Evolutionary conservation across 1,140 invertebrate genomes (phyloP), one percentile per base, ranked within the genome.

Genomic region (Drosophila murphyi): DNA sequence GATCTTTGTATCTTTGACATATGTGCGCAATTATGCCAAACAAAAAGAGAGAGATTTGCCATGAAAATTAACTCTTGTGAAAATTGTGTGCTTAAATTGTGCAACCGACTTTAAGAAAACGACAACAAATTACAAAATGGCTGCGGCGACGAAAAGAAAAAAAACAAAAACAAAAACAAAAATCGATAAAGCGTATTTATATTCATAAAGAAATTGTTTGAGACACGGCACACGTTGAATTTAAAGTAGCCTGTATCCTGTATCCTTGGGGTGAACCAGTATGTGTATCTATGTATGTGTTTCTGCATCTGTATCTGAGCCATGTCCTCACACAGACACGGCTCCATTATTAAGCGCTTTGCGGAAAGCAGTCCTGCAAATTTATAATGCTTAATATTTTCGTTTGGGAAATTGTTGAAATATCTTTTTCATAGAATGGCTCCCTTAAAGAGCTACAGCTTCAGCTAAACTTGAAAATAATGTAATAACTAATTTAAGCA

Each of bases 151-250:
- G 39, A 43, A 0, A 20, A 20, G 20, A 20, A 20, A 32, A 32
- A 59, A n/a, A 50, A 32, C 35, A 47, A 47, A 10, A 61, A 8
- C 20, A 20, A 20, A 20, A 20, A 20, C 20, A 47, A 78, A 89
- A 88, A 88, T 88, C 85, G 85, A 88, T 88, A 88, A 80, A 89
- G 78, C 68, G 70, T 89, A 81, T 89, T 89, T 80, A 85, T 85
- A 88, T 88, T 89, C 85, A 88, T 88, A 89, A 83, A 89, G 85
- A 83, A 64, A 63, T 45, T 29, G 39, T 43, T 47, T 56, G 52
- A 64, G 79, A 65, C 64, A 51, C 7, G 72, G 28, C 54, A 56
- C 34, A 56, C 79, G 61, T 81, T 82, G 88, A 91, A 90, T 90
- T 91, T 91, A 89, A 91, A 91, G 88, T 85, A 89, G 87, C 76